A percentile compares a stretch with the other conserved stretches of the same genome.
These are phyloP conservation scores for Philypnodon macrostomus DNA, from an alignment of 2,797 vertebrate genomes.

Conservation along the genomic window DNA sequence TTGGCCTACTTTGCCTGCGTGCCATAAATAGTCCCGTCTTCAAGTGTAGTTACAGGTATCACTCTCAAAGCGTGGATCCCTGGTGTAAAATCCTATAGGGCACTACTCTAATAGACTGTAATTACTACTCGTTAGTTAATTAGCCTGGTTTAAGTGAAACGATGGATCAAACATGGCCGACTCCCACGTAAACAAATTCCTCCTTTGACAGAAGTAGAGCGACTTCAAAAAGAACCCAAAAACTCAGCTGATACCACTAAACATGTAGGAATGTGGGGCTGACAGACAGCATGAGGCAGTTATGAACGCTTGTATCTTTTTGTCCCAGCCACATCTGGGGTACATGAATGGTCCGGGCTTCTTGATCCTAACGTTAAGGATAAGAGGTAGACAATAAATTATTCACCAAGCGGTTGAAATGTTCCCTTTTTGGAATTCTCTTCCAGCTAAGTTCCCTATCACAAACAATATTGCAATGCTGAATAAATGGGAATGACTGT, in stretches of 20 bases:
- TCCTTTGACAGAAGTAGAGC: slow-evolving; percentile 18
- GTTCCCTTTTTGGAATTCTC: no score
- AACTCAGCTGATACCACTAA: background rate
- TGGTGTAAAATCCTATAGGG: slow-evolving; percentile 1
- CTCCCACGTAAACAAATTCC: slow-evolving; percentile 6
- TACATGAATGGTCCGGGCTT: no score
- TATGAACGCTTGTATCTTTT: no score
- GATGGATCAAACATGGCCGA: background rate
- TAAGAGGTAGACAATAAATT: no score
- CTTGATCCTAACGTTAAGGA: no score
- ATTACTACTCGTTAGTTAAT: slow-evolving; percentile 17
- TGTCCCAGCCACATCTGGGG: no score
- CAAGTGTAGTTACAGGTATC: slow-evolving; percentile 38
- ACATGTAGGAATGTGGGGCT: slow-evolving; percentile 6
- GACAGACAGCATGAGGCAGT: no score
- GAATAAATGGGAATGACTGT: no score
- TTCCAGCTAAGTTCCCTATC: no score
- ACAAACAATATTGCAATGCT: no score
- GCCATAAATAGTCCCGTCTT: slow-evolving; percentile 37
- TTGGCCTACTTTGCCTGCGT: slow-evolving; percentile 44
- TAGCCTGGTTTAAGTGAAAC: background rate
- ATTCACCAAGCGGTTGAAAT: no score
- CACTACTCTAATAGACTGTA: slow-evolving; percentile 4
- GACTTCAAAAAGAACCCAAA: slow-evolving; percentile 21
- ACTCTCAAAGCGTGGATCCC: slow-evolving; percentile 6